Percentiles rank a stretch among this genome's conserved stretches.
Conservation (phyloP, 2,113 vertebrate genomes). For the Astatoreochromis straeleni region DNA sequence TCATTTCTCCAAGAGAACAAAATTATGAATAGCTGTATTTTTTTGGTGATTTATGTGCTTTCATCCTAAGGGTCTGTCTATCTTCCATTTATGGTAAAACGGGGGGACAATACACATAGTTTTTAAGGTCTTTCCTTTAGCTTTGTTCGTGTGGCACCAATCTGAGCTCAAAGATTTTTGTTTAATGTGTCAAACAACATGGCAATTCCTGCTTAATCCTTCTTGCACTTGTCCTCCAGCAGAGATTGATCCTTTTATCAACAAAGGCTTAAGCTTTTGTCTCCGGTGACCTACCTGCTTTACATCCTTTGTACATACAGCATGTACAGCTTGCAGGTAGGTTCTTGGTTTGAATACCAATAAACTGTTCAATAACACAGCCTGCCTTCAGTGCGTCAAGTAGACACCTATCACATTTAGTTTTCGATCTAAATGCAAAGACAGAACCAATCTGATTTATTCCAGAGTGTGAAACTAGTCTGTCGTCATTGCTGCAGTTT, state of each 20-base stretch:
- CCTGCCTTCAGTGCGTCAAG: background rate
- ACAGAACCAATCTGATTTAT: background rate
- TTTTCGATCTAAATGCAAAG: conserved; percentile 11
- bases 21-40: conserved; percentile 50
- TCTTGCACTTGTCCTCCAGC: background rate
- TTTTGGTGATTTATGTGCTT: conserved; percentile 26
- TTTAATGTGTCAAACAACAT: background rate
- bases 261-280: conserved; percentile 14
- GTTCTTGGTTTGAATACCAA: conserved; percentile 11
- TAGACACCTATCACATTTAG: background rate
- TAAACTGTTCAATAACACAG: background rate
- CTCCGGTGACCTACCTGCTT: conserved; percentile 22
- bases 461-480: background rate
- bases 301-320: conserved; percentile 18
- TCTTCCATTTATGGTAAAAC: background rate
- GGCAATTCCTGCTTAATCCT: background rate
- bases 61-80: background rate
- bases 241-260: conserved; percentile 17
- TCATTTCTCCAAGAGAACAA: conserved; percentile 21
- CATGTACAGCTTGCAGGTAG: background rate
- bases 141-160: background rate
- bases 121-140: background rate
- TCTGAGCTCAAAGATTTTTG: background rate
- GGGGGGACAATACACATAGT: background rate
- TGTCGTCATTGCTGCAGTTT: background rate